These are phyloP conservation scores for Netelia fuscicornis DNA, from an alignment of 2,888 invertebrate genomes.

Conservation along the genomic window DNA sequence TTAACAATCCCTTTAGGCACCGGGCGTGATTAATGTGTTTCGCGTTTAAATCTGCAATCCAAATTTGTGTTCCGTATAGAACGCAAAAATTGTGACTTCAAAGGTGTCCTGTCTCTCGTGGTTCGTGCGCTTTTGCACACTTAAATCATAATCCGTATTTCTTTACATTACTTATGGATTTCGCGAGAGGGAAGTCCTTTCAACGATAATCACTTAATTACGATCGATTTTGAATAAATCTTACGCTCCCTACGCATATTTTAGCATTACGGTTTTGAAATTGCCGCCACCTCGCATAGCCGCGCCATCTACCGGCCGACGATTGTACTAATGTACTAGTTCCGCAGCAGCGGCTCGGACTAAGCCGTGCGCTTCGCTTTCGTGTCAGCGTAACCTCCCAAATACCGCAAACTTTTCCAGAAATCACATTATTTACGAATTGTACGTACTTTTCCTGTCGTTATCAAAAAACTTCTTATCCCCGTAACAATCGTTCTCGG, in stretches of 20 bases:
- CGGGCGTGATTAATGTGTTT: constrained; percentile 35
- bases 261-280: neutral
- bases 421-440: neutral
- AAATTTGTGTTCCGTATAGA: constrained; percentile 28
- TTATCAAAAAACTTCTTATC: constrained; percentile 10
- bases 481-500: constrained; percentile 25
- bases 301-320: neutral
- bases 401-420: neutral
- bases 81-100: neutral
- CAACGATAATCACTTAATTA: neutral
- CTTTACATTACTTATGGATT: neutral
- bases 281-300: neutral
- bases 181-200: neutral
- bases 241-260: neutral
- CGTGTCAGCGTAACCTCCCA: neutral
- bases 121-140: neutral
- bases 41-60: constrained; percentile 30
- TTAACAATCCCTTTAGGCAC: constrained; percentile 40
- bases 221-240: neutral
- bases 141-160: neutral
- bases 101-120: neutral
- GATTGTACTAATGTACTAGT: neutral
- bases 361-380: too few species aligned
- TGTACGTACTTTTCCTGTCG: constrained; percentile 23
- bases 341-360: neutral